Conservation (phyloP, 2,888 invertebrate species). For the Lepidocyrtinus sp. region DNA sequence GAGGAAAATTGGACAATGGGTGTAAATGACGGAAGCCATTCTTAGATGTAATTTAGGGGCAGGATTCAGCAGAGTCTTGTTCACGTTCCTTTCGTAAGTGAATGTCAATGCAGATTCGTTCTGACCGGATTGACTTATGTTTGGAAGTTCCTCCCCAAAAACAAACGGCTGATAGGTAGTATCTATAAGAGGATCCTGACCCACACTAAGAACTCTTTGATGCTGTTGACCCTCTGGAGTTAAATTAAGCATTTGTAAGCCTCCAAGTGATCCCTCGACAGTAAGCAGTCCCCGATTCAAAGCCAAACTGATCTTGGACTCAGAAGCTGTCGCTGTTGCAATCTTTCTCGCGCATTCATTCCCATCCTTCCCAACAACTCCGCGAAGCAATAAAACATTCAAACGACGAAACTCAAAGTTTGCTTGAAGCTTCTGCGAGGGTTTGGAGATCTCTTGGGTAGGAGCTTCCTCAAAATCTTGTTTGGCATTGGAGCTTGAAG, state of each 20-base stretch:
- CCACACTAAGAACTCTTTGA: constrained; percentile 86
- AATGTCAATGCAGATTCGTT: constrained; percentile 65
- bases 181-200: constrained; percentile 80
- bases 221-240: constrained; percentile 88
- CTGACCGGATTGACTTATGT: neutral
- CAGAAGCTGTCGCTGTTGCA: constrained; percentile 93
- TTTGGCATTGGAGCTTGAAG: constrained; percentile 7
- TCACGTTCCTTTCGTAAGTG: constrained; percentile 51
- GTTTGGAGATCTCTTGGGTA: neutral
- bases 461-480: constrained; percentile 20
- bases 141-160: constrained; percentile 29
- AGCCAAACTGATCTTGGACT: constrained; percentile 75
- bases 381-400: constrained; percentile 88
- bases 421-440: constrained; percentile 79
- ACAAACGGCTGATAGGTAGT: constrained; percentile 63
- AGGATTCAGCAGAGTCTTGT: constrained; percentile 5
- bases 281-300: constrained; percentile 77
- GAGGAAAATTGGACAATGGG: constrained; percentile 90
- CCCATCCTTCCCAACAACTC: constrained; percentile 81
- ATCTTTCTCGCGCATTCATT: constrained; percentile 86
- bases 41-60: constrained; percentile 72
- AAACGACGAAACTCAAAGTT: constrained; percentile 94
- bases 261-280: constrained; percentile 91
- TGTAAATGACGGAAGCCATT: constrained; percentile 94
- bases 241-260: constrained; percentile 88